These are phyloP conservation scores for Corythoichthys intestinalis DNA, from an alignment of 2,113 vertebrate species.

Conservation along the genomic window DNA sequence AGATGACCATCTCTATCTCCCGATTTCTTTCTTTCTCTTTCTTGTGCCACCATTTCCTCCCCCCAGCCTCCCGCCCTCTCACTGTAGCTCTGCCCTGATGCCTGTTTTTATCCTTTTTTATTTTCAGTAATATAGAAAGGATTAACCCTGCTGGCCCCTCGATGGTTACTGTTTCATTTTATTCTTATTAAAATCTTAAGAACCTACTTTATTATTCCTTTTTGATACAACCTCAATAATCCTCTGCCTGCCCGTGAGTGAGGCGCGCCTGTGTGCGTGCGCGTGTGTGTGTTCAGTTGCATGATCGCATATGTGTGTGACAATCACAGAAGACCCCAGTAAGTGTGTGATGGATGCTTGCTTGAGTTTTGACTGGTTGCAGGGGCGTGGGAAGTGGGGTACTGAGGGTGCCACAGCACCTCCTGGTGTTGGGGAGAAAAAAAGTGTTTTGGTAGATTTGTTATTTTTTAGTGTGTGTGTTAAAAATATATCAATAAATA, in stretches of 20 bases:
- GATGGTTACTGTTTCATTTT: conserved; percentile 96
- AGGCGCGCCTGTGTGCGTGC: conserved; percentile 19
- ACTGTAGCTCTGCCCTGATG: conserved; percentile 57
- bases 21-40: background rate
- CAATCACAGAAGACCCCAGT: conserved; percentile 57
- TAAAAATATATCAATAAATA: too few species aligned
- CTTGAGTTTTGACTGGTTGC: conserved; percentile 40
- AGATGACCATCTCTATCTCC: conserved; percentile 39
- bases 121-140: conserved; percentile 97
- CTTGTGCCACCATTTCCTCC: background rate
- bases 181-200: conserved; percentile 97
- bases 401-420: too few species aligned
- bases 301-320: conserved; percentile 38
- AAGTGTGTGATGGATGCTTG: conserved; percentile 58
- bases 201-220: conserved; percentile 85
- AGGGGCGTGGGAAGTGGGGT: too few species aligned
- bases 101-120: conserved; percentile 72
- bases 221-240: conserved; percentile 95
- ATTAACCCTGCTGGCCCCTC: conserved; percentile 92
- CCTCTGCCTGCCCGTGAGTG: conserved; percentile 54
- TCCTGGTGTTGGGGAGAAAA: too few species aligned
- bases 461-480: too few species aligned
- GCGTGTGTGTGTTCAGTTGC: conserved; percentile 29
- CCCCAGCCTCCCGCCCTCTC: conserved; percentile 35
- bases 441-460: too few species aligned